Percentiles rank a stretch among this genome's conserved stretches.
phyloP scores from a whole-genome alignment of 2,113 vertebrate genomes.

The Coptodon bakossiorum region DNA sequence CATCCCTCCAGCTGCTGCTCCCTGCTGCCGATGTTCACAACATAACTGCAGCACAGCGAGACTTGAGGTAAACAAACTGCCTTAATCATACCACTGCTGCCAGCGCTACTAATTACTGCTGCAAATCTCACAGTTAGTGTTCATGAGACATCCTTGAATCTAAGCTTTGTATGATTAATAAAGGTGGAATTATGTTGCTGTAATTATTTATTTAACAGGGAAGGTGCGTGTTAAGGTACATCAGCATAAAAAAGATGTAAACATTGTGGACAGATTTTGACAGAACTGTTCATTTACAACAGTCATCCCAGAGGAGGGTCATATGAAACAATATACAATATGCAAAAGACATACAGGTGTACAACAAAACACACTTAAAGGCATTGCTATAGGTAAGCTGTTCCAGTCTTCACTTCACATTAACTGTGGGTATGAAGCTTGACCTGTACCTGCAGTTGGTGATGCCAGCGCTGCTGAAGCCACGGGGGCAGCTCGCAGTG shows the following conservation, averaged over 20 bases:
- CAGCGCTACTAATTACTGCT: not conserved
- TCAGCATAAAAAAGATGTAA: not conserved
- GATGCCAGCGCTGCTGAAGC: constrained; percentile 46
- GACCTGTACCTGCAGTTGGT: constrained; percentile 75
- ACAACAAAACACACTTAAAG: not conserved
- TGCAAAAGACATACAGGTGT: not conserved
- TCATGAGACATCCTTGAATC: not conserved
- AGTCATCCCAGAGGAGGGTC: not conserved
- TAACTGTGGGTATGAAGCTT: not conserved
- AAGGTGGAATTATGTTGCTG: not conserved
- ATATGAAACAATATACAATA: not conserved
- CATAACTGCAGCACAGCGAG: constrained; percentile 69
- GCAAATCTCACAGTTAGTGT: not conserved
- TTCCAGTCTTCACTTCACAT: not conserved
- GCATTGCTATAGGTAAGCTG: not conserved
- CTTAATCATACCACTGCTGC: not conserved
- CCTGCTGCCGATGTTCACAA: constrained; percentile 72
- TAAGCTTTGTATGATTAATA: not conserved
- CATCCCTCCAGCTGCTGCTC: constrained; percentile 74
- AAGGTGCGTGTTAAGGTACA: not conserved
- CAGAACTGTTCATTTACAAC: not conserved
- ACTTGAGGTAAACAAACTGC: not conserved
- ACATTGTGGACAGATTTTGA: not conserved
- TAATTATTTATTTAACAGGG: not conserved
- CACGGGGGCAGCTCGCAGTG: constrained; percentile 63